Base-by-base conservation (phyloP, 2,888 invertebrate genomes). In the Trachelus tabidus region DNA sequence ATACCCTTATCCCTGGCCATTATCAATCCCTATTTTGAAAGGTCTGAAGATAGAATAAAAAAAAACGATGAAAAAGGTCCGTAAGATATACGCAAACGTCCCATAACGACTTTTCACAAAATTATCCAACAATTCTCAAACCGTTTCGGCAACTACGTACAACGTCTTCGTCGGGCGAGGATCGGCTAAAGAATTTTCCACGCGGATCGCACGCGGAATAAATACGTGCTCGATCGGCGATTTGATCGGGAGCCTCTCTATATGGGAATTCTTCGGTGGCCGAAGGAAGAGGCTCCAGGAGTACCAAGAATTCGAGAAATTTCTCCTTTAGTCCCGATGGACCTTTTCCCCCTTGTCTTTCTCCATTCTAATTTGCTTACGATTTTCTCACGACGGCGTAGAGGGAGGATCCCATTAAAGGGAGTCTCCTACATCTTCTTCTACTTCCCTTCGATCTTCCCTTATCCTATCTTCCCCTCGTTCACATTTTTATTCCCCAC, bases 211-310 rank as follows among this genome's bases (percentile, higher is more conserved):
- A 71, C 75, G 77, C 75, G 81, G 79, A 84, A 84, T 86, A 85
- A 86, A 85, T 83, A 83, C 83, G 84, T 82, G 83, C 85, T 85
- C 83, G 84, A 86, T 86, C 84, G 81, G 78, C 56, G 23, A 56
- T 56, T 23, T 56, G 9, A 56, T 56, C 56, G 9, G 2, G 56
- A 56, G 56, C 23, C 23, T 15, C 81, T 82, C 85, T 84, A 89
- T 88, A 89, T 89, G 83, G 87, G 81, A 89, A 90, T 89, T 89
- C 89, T 86, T 88, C 79, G 81, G 73, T 75, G 83, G 56, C 23
- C 23, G 9, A 56, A 56, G 56, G 23, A 56, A 23, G 56, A 56
- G 23, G 23, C 56, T 56, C 56, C 56, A 0, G 56, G 23, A 23
- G 6, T 23, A 56, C 23, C 56, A 56, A 2, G 56, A 56, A 56